Conservation (phyloP, 2,888 invertebrate species). For the Macropis europaea region DNA sequence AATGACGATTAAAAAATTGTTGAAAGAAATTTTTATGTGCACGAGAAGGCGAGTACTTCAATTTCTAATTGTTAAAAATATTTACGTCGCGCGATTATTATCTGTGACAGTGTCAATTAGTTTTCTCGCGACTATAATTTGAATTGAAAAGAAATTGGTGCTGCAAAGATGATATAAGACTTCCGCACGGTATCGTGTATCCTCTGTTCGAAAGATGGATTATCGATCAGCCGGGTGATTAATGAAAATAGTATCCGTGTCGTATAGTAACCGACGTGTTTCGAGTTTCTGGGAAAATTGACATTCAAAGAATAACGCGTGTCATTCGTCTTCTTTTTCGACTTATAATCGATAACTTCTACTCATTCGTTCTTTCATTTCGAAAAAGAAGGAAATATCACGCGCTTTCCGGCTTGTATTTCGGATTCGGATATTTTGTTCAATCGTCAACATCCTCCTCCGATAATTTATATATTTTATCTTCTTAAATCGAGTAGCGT, state of each 20-base stretch:
- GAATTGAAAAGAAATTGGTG: too few species aligned
- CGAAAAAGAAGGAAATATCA: constrained; percentile 3
- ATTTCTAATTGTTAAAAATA: too few species aligned
- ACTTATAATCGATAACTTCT: neutral
- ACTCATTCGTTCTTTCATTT: neutral
- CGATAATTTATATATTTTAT: neutral
- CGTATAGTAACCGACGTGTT: constrained; percentile 1
- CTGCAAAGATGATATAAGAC: neutral
- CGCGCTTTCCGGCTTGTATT: neutral
- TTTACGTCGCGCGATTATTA: too few species aligned
- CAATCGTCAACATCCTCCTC: neutral
- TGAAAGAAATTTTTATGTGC: too few species aligned
- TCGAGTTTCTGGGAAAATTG: constrained; percentile 17
- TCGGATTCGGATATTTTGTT: constrained; percentile 8
- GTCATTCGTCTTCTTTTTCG: neutral
- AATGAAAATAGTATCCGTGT: constrained; percentile 4
- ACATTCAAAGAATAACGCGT: constrained; percentile 31
- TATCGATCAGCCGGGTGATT: neutral
- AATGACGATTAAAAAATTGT: too few species aligned
- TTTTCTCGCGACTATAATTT: too few species aligned
- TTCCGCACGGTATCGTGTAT: neutral
- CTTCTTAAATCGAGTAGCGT: neutral
- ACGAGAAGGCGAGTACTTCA: too few species aligned
- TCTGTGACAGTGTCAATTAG: too few species aligned
- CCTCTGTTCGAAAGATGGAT: neutral